Evolutionary conservation across 2,797 vertebrate species (phyloP).

Genomic region (Pangasius krempfi): DNA sequence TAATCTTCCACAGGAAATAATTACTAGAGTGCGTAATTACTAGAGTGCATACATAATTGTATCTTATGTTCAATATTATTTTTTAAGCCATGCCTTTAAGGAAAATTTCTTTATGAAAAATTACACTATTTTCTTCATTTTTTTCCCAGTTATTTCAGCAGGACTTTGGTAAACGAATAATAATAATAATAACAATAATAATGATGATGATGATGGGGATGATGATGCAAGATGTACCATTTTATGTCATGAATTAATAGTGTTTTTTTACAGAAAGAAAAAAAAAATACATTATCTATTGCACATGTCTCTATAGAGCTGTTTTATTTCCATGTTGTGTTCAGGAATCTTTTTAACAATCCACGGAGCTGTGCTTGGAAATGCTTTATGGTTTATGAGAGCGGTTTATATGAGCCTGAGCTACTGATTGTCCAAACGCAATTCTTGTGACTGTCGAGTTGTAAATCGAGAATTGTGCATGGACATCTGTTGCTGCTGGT

Average conservation of each 20-base stretch:
- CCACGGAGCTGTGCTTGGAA: background rate
- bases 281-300: background rate
- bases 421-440: conserved; percentile 99
- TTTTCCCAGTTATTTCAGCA: background rate
- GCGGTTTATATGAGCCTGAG: conserved; percentile 48
- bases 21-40: too few relatives aligned
- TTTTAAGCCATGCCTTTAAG: background rate
- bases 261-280: too few relatives aligned
- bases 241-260: background rate
- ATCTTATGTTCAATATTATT: background rate
- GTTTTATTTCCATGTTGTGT: background rate
- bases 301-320: conserved; percentile 16
- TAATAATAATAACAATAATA: conserved; percentile 16
- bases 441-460: conserved; percentile 93
- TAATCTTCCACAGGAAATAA: background rate
- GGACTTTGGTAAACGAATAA: conserved; percentile 5
- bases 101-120: background rate
- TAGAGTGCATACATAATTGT: background rate
- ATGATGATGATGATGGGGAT: background rate
- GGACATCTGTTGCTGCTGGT: conserved; percentile 97
- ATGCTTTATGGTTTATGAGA: conserved; percentile 1
- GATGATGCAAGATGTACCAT: background rate
- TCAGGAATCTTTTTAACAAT: background rate
- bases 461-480: conserved; percentile 93
- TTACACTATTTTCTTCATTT: too few relatives aligned